A percentile compares a stretch with the other conserved stretches of the same genome.
These are phyloP conservation scores for Dasyornis broadbenti DNA, from an alignment of 2,113 vertebrate genomes.

Conservation along the genomic window DNA sequence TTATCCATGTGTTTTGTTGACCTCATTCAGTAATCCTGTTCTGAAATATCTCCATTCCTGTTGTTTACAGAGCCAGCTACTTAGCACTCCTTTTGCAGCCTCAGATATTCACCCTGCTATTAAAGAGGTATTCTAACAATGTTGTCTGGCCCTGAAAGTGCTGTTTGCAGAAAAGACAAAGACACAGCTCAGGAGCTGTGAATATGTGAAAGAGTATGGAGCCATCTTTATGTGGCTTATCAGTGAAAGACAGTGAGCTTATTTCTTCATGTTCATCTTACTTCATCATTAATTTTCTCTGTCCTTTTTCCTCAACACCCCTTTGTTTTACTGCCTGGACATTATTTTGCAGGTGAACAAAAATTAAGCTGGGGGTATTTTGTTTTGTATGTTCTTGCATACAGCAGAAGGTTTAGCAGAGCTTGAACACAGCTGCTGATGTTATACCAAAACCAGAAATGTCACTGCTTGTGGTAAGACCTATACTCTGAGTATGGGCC, in stretches of 20 bases:
- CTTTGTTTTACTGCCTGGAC: not conserved
- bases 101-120: not conserved
- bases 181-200: not conserved
- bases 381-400: not conserved
- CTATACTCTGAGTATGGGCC: not conserved
- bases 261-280: not conserved
- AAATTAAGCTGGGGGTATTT: not conserved
- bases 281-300: not conserved
- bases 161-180: not conserved
- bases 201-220: not conserved
- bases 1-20: not conserved
- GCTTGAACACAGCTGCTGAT: not conserved
- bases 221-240: not conserved
- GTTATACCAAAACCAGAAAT: not conserved
- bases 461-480: not conserved
- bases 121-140: not conserved
- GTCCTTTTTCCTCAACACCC: not conserved
- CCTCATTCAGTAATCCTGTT: not conserved
- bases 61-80: not conserved
- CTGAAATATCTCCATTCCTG: not conserved
- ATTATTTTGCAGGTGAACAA: not conserved
- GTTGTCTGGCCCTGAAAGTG: not conserved
- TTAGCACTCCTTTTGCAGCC: not conserved
- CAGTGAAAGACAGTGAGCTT: not conserved
- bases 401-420: not conserved